A percentile compares a stretch with the other conserved stretches of the same genome.
Evolutionary conservation across 2,888 invertebrate species (phyloP).

Genomic region (Clistopyga incitator): DNA sequence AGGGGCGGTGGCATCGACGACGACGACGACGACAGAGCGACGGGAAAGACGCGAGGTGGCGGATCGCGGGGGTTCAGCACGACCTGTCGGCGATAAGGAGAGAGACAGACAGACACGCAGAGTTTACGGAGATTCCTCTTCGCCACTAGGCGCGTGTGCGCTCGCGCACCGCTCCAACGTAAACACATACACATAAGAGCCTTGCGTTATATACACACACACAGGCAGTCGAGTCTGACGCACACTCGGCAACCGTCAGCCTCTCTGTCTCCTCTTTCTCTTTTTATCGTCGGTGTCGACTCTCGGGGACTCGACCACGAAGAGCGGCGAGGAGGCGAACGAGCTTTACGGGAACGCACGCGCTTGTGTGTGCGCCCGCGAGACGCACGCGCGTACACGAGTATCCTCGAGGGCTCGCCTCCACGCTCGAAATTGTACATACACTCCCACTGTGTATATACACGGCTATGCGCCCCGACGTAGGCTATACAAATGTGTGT

Average conservation of each 20-base stretch:
- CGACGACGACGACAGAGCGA: conserved; percentile 70
- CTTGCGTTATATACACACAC: not conserved
- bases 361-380: conserved; percentile 54
- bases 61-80: conserved; percentile 72
- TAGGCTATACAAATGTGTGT: no score
- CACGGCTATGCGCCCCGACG: no score
- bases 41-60: conserved; percentile 64
- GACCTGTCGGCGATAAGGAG: conserved; percentile 78
- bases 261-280: conserved; percentile 44
- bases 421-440: conserved; percentile 31
- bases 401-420: conserved; percentile 64
- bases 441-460: not conserved
- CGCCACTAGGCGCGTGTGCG: conserved; percentile 70
- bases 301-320: conserved; percentile 24
- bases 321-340: conserved; percentile 37
- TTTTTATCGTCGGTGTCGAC: conserved; percentile 37
- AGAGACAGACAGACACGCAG: conserved; percentile 71
- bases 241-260: not conserved
- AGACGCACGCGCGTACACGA: conserved; percentile 66
- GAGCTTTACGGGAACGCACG: conserved; percentile 46
- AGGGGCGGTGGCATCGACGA: conserved; percentile 72
- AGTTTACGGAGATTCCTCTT: conserved; percentile 77
- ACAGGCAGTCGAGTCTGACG: not conserved
- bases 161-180: conserved; percentile 51
- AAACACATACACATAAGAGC: not conserved